Percentiles rank a stretch among this genome's conserved stretches.
Evolutionary conservation across 2,888 invertebrate species (phyloP).

Genomic region (Caenorhabditis sp.): DNA sequence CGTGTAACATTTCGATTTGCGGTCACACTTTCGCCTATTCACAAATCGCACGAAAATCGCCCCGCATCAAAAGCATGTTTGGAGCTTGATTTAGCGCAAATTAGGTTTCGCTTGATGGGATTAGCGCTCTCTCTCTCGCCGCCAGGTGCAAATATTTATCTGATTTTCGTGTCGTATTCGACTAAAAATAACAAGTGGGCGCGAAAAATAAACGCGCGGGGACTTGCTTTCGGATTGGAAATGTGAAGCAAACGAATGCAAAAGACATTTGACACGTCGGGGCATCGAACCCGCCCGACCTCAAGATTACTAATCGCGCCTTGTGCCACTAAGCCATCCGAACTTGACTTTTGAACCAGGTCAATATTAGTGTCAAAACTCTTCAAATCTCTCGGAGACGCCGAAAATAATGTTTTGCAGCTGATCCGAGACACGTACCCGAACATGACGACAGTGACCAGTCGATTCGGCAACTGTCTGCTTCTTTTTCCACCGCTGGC

Average conservation of each 20-base stretch:
- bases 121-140: not conserved
- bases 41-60: conserved; percentile 5
- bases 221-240: too few species aligned
- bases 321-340: too few species aligned
- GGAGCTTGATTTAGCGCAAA: conserved; percentile 1
- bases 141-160: conserved; percentile 38
- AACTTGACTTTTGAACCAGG: not conserved
- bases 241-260: too few species aligned
- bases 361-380: not conserved
- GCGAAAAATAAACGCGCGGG: not conserved
- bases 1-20: conserved; percentile 13
- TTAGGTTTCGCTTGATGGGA: conserved; percentile 28
- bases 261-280: too few species aligned
- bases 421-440: conserved; percentile 67
- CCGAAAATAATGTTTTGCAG: conserved; percentile 41
- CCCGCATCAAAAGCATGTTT: not conserved
- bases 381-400: not conserved
- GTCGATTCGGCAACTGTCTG: conserved; percentile 75
- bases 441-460: conserved; percentile 68
- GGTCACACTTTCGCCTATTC: conserved; percentile 20
- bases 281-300: too few species aligned
- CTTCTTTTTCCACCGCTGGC: conserved; percentile 76
- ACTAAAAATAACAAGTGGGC: conserved; percentile 31
- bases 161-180: not conserved
- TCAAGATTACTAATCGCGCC: too few species aligned